These are phyloP conservation scores for Chorisops tibialis DNA, from an alignment of 2,888 invertebrate species.

Conservation along the genomic window DNA sequence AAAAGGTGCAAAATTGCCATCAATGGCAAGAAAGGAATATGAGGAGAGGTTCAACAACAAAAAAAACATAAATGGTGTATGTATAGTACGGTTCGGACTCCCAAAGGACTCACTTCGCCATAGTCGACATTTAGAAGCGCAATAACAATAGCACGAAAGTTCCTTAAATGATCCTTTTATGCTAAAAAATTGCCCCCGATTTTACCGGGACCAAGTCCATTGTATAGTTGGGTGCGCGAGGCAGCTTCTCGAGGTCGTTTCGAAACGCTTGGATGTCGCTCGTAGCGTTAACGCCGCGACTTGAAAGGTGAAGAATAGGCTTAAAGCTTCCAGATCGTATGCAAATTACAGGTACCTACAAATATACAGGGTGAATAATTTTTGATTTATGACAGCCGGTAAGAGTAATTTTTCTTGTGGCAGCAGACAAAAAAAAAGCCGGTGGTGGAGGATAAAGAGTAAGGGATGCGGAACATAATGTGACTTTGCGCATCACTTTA, in stretches of 20 bases:
- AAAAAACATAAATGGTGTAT: too few relatives aligned
- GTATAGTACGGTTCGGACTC: too few relatives aligned
- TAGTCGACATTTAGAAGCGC: too few relatives aligned
- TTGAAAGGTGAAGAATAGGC: constrained; percentile 2
- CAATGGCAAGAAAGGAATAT: too few relatives aligned
- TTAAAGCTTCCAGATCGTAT: constrained; percentile 24
- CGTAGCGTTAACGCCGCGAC: neutral
- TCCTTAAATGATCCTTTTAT: constrained; percentile 33
- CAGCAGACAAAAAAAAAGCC: neutral
- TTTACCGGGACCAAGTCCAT: constrained; percentile 6
- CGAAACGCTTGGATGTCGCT: neutral
- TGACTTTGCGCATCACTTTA: too few relatives aligned
- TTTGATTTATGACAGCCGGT: constrained; percentile 32
- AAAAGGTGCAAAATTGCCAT: too few relatives aligned
- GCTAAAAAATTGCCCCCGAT: constrained; percentile 33
- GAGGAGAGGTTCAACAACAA: too few relatives aligned
- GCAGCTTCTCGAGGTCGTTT: too few relatives aligned
- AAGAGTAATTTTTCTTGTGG: constrained; percentile 16
- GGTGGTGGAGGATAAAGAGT: neutral
- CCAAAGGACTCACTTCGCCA: too few relatives aligned
- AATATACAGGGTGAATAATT: constrained; percentile 33
- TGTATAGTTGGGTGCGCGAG: too few relatives aligned
- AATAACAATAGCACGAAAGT: constrained; percentile 22
- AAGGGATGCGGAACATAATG: too few relatives aligned
- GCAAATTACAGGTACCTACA: constrained; percentile 34